Evolutionary conservation across 2,888 invertebrate species (phyloP).

Genomic region (Cephus rjabovi): DNA sequence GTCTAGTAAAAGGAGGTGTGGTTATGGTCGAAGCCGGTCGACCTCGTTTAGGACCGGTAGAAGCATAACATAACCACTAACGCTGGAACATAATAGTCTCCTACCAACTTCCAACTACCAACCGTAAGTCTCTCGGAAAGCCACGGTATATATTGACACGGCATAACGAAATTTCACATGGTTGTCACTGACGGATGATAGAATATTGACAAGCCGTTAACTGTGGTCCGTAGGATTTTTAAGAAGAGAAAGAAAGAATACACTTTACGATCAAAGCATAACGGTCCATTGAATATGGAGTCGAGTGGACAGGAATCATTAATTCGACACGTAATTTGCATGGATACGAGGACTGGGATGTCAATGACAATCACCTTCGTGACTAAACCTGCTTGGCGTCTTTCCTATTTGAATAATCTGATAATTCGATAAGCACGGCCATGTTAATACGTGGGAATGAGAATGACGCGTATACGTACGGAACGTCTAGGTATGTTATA

Average conservation of each 20-base stretch:
- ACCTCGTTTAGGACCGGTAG: slow-evolving; percentile 64
- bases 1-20: slow-evolving; percentile 52
- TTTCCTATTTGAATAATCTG: not conserved
- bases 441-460: slow-evolving; percentile 12
- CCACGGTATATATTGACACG: not conserved
- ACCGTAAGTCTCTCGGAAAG: not conserved
- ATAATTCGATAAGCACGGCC: slow-evolving; percentile 20
- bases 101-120: not conserved
- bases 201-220: not conserved
- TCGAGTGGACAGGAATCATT: not conserved
- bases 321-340: not conserved
- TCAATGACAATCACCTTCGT: not conserved
- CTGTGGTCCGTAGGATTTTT: not conserved
- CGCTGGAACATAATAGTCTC: not conserved
- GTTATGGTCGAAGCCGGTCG: slow-evolving; percentile 54
- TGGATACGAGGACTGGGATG: not conserved
- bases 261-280: not conserved
- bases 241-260: not conserved
- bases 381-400: not conserved
- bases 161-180: not conserved
- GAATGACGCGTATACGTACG: not conserved
- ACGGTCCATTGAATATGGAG: not conserved
- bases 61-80: slow-evolving; percentile 43
- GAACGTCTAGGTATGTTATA: too few species aligned
- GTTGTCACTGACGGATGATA: not conserved